Evolutionary conservation across 2,888 invertebrate genomes (phyloP).

Genomic region (Eupithecia dodoneata): DNA sequence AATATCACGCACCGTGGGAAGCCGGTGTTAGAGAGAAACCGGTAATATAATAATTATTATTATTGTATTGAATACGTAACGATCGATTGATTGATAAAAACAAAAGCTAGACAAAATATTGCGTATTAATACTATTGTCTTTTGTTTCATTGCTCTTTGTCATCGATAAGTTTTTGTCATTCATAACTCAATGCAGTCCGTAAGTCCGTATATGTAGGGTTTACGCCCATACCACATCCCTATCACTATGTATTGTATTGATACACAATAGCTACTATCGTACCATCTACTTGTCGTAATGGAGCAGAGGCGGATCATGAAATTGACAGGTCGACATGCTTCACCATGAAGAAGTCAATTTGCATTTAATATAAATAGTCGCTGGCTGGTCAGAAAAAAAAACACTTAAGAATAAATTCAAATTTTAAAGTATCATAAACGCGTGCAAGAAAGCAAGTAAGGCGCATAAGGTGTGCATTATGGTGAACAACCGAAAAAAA

Average conservation of each 20-base stretch:
- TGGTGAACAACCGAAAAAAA: no score
- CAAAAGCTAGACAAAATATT: background rate
- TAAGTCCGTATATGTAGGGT: background rate
- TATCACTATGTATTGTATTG: constrained; percentile 43
- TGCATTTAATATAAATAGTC: background rate
- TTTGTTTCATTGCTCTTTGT: background rate
- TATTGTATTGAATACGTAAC: background rate
- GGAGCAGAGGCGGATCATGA: constrained; percentile 57
- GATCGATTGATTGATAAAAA: background rate
- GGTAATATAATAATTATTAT: background rate
- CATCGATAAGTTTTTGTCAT: background rate
- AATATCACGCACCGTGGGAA: no score
- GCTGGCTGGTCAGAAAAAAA: background rate
- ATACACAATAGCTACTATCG: constrained; percentile 67
- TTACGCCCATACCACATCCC: constrained; percentile 45
- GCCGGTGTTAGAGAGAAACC: no score
- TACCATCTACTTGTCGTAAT: constrained; percentile 56
- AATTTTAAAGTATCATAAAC: no score
- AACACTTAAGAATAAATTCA: background rate
- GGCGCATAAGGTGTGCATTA: no score
- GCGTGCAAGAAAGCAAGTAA: no score
- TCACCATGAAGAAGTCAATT: constrained; percentile 31
- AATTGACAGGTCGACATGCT: constrained; percentile 57
- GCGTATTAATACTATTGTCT: background rate
- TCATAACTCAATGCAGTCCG: background rate